phyloP scores from a whole-genome alignment of 2,888 invertebrate genomes.

The Charanyca ferruginea region DNA sequence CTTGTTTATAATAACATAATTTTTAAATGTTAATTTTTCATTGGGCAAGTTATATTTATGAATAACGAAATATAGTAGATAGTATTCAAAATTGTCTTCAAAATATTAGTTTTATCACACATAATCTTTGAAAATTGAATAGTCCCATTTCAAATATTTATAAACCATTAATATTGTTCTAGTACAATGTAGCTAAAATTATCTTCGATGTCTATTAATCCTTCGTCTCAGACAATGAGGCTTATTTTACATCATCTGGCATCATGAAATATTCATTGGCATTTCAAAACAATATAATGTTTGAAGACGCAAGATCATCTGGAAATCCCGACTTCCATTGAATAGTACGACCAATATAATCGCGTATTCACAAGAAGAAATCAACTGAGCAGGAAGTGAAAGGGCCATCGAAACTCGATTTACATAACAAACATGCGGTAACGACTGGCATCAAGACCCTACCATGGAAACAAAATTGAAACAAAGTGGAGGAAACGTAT shows the following conservation, averaged over 20 bases:
- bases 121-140: neutral
- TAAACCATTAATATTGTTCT: conserved; percentile 11
- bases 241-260: conserved; percentile 31
- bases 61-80: neutral
- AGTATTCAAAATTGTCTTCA: conserved; percentile 1
- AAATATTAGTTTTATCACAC: neutral
- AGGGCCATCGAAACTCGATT: conserved; percentile 71
- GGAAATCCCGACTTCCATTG: conserved; percentile 25
- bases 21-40: no score
- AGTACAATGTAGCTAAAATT: conserved; percentile 17
- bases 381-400: conserved; percentile 64
- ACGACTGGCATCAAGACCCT: conserved; percentile 58
- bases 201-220: neutral
- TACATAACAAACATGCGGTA: conserved; percentile 75
- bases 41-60: no score
- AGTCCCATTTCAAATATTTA: conserved; percentile 19
- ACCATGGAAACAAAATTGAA: conserved; percentile 29
- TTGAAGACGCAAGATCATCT: conserved; percentile 16
- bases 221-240: conserved; percentile 16
- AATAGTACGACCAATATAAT: conserved; percentile 64
- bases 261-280: conserved; percentile 50
- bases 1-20: conserved; percentile 10
- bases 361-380: conserved; percentile 63
- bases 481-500: conserved; percentile 1
- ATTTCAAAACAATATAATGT: conserved; percentile 32